These are phyloP conservation scores for Falco punctatus DNA, from an alignment of 2,113 vertebrate genomes.

Conservation along the genomic window DNA sequence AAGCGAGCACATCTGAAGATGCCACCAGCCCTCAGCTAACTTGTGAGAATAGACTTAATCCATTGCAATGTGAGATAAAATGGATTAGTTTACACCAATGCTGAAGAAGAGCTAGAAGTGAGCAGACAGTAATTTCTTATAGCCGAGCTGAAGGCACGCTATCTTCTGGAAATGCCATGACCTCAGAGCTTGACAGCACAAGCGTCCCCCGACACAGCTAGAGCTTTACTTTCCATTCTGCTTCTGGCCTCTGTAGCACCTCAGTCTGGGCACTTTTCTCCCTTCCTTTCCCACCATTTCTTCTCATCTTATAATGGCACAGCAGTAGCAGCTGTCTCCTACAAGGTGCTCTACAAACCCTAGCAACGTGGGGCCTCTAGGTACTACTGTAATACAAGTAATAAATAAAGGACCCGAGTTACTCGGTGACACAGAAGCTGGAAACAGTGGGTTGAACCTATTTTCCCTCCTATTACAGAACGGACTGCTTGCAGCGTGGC, in stretches of 20 bases:
- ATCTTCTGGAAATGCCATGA: background rate
- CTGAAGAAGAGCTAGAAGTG: background rate
- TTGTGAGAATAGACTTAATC: background rate
- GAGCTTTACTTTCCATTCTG: background rate
- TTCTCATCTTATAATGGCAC: too few relatives aligned
- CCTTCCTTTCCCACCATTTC: background rate
- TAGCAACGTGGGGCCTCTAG: constrained; percentile 28
- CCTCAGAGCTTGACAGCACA: background rate
- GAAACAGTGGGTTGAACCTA: background rate
- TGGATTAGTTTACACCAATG: background rate
- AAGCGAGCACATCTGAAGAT: background rate
- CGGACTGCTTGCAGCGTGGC: rapidly evolving
- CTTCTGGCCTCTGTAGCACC: background rate
- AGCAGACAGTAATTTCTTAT: background rate
- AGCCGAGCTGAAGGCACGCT: background rate
- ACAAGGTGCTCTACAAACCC: background rate
- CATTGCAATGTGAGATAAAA: background rate
- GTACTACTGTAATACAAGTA: constrained; percentile 44
- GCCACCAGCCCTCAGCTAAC: background rate
- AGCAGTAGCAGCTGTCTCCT: background rate
- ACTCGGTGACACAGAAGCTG: background rate
- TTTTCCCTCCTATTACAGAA: background rate
- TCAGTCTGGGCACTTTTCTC: background rate
- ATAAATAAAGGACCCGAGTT: background rate
- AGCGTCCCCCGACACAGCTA: rapidly evolving